phyloP scores from a whole-genome alignment of 2,797 vertebrate genomes.

The Dallia pectoralis region DNA sequence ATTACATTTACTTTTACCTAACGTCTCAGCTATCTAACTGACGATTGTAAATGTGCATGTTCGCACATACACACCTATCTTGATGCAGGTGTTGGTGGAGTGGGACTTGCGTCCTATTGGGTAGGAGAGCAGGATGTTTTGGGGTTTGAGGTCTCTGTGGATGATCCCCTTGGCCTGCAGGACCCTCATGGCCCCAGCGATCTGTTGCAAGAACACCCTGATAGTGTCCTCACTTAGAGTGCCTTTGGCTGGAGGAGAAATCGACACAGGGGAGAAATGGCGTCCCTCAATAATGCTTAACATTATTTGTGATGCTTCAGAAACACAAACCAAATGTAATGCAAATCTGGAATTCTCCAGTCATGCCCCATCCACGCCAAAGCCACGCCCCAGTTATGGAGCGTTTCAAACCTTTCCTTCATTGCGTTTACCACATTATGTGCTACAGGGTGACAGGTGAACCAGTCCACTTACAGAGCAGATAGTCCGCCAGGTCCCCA shows the following conservation, averaged over 20 bases:
- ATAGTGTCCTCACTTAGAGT: conserved; percentile 98
- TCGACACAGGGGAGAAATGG: neutral
- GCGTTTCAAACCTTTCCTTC: neutral
- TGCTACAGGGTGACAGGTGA: conserved; percentile 16
- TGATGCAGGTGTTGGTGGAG: conserved; percentile 94
- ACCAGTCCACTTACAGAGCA: conserved; percentile 87
- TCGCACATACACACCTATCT: conserved; percentile 87
- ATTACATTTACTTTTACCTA: neutral
- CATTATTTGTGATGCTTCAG: no score
- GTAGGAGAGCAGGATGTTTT: conserved; percentile 93
- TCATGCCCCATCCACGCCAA: no score
- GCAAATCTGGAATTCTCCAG: no score
- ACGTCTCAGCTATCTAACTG: neutral
- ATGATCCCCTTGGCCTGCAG: conserved; percentile 94
- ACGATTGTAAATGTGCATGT: neutral
- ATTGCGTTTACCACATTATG: neutral
- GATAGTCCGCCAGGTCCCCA: conserved; percentile 95
- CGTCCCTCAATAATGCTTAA: neutral
- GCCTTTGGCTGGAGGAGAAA: conserved; percentile 82
- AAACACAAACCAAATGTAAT: no score
- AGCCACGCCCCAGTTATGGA: neutral
- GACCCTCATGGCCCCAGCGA: conserved; percentile 92
- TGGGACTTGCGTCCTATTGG: conserved; percentile 87
- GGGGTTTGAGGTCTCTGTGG: conserved; percentile 94
- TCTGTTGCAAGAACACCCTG: conserved; percentile 95